Conservation (phyloP, 2,113 vertebrate genomes). For the Halichoeres trimaculatus region DNA sequence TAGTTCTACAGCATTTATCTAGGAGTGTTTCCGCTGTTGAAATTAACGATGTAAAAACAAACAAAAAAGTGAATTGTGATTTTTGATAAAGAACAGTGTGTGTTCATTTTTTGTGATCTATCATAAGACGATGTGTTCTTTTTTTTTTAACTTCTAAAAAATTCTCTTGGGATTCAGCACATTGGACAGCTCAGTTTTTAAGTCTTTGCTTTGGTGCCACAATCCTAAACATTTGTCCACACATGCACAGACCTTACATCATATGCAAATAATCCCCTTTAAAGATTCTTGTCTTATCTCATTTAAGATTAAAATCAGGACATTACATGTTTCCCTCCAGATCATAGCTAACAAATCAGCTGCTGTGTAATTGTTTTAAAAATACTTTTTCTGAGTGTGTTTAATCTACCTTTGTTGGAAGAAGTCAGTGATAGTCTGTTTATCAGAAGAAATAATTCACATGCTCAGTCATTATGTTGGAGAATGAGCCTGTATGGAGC, state of each 20-base stretch:
- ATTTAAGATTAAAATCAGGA: not conserved
- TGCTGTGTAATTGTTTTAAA: not conserved
- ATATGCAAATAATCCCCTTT: constrained; percentile 22
- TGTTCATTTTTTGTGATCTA: too few relatives aligned
- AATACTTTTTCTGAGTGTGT: constrained; percentile 6
- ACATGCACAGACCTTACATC: constrained; percentile 16
- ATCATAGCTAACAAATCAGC: not conserved
- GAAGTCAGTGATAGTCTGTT: constrained; percentile 6
- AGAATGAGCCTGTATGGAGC: constrained; percentile 23
- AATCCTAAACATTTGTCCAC: constrained; percentile 53
- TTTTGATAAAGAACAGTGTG: too few relatives aligned
- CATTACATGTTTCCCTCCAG: not conserved
- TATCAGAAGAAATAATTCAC: constrained; percentile 48
- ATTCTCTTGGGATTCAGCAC: constrained; percentile 72
- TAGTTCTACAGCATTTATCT: not conserved
- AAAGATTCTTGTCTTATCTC: not conserved
- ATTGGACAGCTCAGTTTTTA: constrained; percentile 77
- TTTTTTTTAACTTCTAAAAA: not conserved
- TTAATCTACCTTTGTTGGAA: constrained; percentile 41
- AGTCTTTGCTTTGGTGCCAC: constrained; percentile 24
- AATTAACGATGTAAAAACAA: too few relatives aligned
- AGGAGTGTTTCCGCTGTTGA: too few relatives aligned
- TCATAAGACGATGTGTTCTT: too few relatives aligned
- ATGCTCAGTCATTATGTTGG: constrained; percentile 28
- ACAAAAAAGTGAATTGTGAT: too few relatives aligned